Percentiles rank a stretch among this genome's conserved stretches.
phyloP scores from a whole-genome alignment of 1,140 invertebrate species.

The Ceratina calcarata region DNA sequence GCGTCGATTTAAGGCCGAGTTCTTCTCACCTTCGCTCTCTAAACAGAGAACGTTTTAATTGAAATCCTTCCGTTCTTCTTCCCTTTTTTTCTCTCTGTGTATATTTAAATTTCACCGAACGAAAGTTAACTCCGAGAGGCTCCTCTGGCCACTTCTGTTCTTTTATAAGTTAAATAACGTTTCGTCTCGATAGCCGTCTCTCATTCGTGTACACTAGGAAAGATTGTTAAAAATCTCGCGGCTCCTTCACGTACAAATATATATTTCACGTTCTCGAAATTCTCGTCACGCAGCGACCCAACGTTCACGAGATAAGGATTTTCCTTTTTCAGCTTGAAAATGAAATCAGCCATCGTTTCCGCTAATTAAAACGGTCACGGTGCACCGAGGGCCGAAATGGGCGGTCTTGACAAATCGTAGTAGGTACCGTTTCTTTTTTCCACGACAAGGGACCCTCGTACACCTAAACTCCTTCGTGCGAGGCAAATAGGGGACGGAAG shows the following conservation, averaged over 20 bases:
- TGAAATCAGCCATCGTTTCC: background rate
- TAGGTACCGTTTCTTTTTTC: background rate
- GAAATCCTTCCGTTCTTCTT: constrained; percentile 24
- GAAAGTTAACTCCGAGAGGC: constrained; percentile 12
- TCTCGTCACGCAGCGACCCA: constrained; percentile 6
- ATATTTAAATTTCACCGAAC: constrained; percentile 34
- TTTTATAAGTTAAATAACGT: too few relatives aligned
- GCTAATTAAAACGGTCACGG: constrained; percentile 1
- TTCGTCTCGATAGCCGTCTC: background rate
- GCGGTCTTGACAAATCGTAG: constrained; percentile 16
- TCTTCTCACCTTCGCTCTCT: constrained; percentile 32
- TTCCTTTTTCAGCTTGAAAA: background rate
- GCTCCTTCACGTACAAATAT: too few relatives aligned
- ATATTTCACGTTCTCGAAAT: background rate
- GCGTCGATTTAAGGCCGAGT: constrained; percentile 38
- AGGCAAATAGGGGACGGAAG: background rate
- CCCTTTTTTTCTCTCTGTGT: background rate
- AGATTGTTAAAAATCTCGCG: too few relatives aligned
- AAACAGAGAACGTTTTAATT: constrained; percentile 46
- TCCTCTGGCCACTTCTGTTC: background rate
- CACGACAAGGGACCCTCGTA: background rate
- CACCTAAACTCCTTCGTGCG: background rate
- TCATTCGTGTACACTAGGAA: background rate
- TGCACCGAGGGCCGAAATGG: too few relatives aligned
- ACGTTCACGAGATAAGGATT: too few relatives aligned